Conservation (phyloP, 30 jellyfish, hydroid and myxozoan species). For the Turritopsis dohrnii region DNA sequence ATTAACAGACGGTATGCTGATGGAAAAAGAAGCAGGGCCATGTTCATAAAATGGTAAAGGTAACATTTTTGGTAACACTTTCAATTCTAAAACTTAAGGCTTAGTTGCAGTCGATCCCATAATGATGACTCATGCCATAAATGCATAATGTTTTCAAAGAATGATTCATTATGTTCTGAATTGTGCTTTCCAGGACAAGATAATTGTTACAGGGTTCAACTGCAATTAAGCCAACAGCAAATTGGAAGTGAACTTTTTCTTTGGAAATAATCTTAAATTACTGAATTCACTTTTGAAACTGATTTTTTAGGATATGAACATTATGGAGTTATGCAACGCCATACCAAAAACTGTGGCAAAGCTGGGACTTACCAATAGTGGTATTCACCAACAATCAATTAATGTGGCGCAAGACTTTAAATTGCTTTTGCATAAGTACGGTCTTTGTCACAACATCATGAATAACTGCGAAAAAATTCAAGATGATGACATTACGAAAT, state of each 20-base stretch:
- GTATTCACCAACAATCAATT: not conserved
- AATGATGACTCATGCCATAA: too few relatives aligned
- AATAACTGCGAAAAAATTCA: not conserved
- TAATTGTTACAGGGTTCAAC: too few relatives aligned
- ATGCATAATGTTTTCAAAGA: too few relatives aligned
- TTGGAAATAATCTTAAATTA: not conserved
- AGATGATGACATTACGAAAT: not conserved
- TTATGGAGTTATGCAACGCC: not conserved
- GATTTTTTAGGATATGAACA: not conserved
- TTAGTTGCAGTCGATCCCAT: too few relatives aligned
- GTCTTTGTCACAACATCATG: not conserved
- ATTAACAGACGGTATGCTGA: too few relatives aligned
- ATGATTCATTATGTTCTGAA: too few relatives aligned
- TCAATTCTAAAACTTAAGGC: not conserved
- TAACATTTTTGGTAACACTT: not conserved
- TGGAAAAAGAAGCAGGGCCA: not conserved
- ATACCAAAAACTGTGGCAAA: not conserved
- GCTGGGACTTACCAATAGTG: not conserved
- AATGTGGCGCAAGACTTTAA: not conserved
- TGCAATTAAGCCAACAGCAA: too few relatives aligned
- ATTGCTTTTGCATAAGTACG: not conserved
- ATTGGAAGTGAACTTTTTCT: not conserved
- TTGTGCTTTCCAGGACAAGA: too few relatives aligned
- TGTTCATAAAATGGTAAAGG: not conserved
- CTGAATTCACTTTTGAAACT: not conserved